These are phyloP conservation scores for Acanthis flammea DNA, from an alignment of 2,797 vertebrate species.

Conservation along the genomic window DNA sequence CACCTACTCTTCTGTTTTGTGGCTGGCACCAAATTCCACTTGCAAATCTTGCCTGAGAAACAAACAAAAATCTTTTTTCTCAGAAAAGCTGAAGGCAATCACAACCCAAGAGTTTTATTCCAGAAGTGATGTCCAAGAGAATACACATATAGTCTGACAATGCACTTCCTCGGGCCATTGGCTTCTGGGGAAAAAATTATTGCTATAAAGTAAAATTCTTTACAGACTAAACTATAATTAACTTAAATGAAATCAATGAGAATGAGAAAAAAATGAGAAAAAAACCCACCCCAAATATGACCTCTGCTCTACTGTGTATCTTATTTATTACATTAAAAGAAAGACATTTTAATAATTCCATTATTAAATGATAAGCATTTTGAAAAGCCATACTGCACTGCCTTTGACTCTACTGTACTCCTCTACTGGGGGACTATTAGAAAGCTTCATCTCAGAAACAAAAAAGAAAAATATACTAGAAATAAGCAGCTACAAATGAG, in stretches of 20 bases:
- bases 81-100: background rate
- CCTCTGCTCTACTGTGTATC: background rate
- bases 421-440: background rate
- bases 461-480: background rate
- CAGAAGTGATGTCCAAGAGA: background rate
- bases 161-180: background rate
- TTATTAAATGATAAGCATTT: background rate
- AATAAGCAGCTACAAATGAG: background rate
- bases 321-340: background rate
- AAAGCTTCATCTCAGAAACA: background rate
- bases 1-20: background rate
- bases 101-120: background rate
- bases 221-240: background rate
- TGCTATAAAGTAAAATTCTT: background rate
- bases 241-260: background rate
- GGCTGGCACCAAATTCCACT: background rate
- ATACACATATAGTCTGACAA: background rate
- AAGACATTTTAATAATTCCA: background rate
- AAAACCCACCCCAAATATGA: rapidly evolving
- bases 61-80: background rate
- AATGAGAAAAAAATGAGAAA: background rate
- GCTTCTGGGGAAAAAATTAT: background rate
- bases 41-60: background rate
- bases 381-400: background rate
- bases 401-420: background rate